Evolutionary conservation across 2,113 vertebrate species (phyloP), one percentile per base, ranked within the genome.

Genomic region (Theristicus caerulescens): DNA sequence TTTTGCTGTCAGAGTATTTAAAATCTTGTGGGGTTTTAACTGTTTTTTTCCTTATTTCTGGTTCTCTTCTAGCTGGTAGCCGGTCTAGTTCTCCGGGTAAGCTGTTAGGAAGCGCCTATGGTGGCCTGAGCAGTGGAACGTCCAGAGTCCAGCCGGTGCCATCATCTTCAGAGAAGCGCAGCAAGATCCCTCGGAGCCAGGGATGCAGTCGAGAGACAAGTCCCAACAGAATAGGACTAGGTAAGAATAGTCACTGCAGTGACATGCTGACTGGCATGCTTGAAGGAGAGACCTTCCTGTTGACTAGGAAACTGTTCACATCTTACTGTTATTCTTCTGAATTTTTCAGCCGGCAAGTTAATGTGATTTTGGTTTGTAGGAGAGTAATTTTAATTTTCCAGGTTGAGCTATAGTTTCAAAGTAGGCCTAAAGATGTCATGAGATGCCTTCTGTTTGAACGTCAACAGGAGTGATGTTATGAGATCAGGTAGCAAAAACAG

Each of bases 171-270:
- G 99, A 99, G 94, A 99, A 99, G 85, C 98, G 99, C 94, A 99
- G 98, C 98, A 98, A 99, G 97, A 98, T 99, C 95, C 99, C 99
- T 31, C 99, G 99, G 93, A 99, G 99, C 97, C 99, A 99, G 96
- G 99, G 99, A 54, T 99, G 99, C 98, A 99, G 99, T 95, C 98
- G 99, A 22, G 99, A 99, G 97, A 99, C 99, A 29, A 99, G 99
- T 96, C 99, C 99, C 90, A 99, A 97, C 98, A 98, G 99, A 66
- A 96, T 99, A 97, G 99, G 99, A 96, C 94, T 99, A 94, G 99
- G 99, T 99, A 99, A 98, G 99, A 59, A 17, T 47, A 79, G 74
- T 81, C 72, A 17, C 65, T 80, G 59, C 52, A 52, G 44, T 31
- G 74, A 18, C 9, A 1, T 3, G 19, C 76, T 77, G 58, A 10